A percentile compares a stretch with the other conserved stretches of the same genome.
Evolutionary conservation across 1,140 invertebrate genomes (phyloP).

Genomic region (Caenorhabditis tropicalis): DNA sequence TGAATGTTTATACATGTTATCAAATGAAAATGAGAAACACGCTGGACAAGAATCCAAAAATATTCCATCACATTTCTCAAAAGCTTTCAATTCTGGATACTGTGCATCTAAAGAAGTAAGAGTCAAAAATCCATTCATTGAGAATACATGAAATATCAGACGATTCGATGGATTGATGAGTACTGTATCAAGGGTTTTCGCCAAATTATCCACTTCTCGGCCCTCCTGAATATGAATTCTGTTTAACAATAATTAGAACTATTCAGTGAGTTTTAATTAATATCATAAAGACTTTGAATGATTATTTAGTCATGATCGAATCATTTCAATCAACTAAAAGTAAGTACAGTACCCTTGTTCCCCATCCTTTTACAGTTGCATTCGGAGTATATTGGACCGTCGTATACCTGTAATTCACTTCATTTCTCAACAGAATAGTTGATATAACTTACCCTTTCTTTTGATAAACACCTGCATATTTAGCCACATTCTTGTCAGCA

Average conservation of each 20-base stretch:
- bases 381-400: background rate
- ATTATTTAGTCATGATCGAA: background rate
- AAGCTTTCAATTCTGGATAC: background rate
- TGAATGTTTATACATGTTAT: background rate
- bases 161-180: background rate
- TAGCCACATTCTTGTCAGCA: slow-evolving; percentile 13
- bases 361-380: slow-evolving; percentile 9
- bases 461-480: slow-evolving; percentile 15
- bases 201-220: slow-evolving; percentile 1
- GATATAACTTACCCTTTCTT: background rate
- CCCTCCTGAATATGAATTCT: background rate
- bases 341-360: background rate
- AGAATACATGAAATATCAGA: slow-evolving; percentile 8
- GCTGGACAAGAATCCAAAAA: slow-evolving; percentile 20
- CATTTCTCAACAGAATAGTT: background rate
- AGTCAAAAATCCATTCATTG: slow-evolving; percentile 26
- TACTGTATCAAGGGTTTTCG: background rate
- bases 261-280: too few relatives aligned
- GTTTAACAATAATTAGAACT: too few relatives aligned
- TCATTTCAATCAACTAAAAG: background rate
- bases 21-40: background rate
- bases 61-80: slow-evolving; percentile 9
- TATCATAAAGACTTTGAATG: too few relatives aligned
- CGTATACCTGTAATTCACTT: background rate
- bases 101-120: background rate